Base-by-base conservation (phyloP, 2,113 vertebrate species). In the Narcine bancroftii region DNA sequence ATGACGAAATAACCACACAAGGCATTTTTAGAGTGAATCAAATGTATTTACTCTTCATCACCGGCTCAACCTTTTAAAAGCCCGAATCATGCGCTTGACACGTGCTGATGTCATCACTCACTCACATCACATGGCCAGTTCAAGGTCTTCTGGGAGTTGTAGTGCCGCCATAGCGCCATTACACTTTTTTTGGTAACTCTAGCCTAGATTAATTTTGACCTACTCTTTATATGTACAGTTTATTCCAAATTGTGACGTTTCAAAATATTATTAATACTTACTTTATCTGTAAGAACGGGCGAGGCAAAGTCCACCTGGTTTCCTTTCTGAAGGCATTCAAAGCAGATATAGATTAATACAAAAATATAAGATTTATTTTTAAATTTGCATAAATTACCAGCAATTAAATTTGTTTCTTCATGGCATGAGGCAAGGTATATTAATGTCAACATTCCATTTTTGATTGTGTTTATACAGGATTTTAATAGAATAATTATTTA, bases 211-310 rank as follows among this genome's bases (percentile, higher is more conserved):
- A 9, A 81, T 81, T 42, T 53, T 81, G 77, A 15, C 47, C 6
- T 10, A 47, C 42, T 50, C 33, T 26, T 36, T 60, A 56, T 19
- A 56, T n/a, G 13, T 65, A 21, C 42, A 39, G 56, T 9, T 89
- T 89, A 21, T 29, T 29, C 39, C 50, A 65, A 5, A 4, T 60
- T 65, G 36, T 53, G n/a, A n/a, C 21, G 7, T 65, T 53, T 10
- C 21, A 69, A 91, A 29, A 15, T 69, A 4, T 69, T 45, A 71
- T 69, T 21, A 69, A 69, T 91, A 71, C 89, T 91, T 69, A 91
- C 89, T 71, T 91, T 9, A 69, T 91, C 89, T 71, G 89, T 91
- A 66, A 91, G 89, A 36, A 91, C 36, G 69, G 89, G 89, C 5
- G 89, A 42, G 45, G 89, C 63, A 91, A 91, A 91, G 26, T 91